Evolutionary conservation across 2,888 invertebrate genomes (phyloP).

Genomic region (Coelogynopora nodosa): DNA sequence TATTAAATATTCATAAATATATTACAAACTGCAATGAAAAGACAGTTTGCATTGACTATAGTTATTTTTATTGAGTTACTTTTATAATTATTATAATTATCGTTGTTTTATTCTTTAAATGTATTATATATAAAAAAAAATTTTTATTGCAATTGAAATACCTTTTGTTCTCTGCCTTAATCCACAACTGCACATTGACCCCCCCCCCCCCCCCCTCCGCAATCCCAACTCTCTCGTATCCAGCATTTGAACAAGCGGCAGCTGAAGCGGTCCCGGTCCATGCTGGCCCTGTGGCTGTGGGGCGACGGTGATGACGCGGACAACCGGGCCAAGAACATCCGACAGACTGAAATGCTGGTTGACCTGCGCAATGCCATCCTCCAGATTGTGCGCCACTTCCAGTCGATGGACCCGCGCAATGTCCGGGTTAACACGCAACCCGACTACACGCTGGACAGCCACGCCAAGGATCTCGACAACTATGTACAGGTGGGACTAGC

Average conservation of each 20-base stretch:
- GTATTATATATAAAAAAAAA: too few species aligned
- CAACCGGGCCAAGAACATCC: constrained; percentile 82
- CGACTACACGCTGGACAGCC: constrained; percentile 91
- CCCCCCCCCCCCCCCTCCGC: constrained; percentile 40
- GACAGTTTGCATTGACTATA: too few species aligned
- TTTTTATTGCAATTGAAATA: too few species aligned
- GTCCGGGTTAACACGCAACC: constrained; percentile 71
- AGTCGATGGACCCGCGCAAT: constrained; percentile 78
- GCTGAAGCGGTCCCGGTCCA: constrained; percentile 82
- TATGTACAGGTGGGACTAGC: constrained; percentile 51
- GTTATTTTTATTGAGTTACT: too few species aligned
- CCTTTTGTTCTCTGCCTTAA: too few species aligned
- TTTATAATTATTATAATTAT: too few species aligned
- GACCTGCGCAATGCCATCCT: constrained; percentile 91
- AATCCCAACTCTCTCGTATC: constrained; percentile 5
- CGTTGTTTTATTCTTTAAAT: too few species aligned
- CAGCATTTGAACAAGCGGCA: constrained; percentile 70
- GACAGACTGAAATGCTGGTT: constrained; percentile 95
- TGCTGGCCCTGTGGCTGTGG: constrained; percentile 72
- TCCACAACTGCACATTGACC: too few species aligned
- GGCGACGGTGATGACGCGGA: constrained; percentile 68
- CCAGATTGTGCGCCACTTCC: constrained; percentile 87
- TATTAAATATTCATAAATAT: too few species aligned
- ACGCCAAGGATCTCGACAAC: constrained; percentile 85
- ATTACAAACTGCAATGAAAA: too few species aligned